phyloP scores from a whole-genome alignment of 2,888 invertebrate genomes.

The Odontomyia ornata region DNA sequence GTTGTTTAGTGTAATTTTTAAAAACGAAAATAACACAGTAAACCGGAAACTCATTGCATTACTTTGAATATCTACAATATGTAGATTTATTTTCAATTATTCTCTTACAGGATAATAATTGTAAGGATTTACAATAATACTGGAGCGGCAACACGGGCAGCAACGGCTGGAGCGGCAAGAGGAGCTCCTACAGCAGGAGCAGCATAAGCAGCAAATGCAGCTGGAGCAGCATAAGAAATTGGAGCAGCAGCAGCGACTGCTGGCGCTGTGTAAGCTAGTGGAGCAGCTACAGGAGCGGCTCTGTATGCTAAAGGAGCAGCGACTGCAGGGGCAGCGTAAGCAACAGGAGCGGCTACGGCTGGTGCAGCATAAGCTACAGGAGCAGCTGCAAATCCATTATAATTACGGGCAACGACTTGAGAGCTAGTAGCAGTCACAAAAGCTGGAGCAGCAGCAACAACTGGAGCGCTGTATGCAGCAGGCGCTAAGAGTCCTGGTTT shows the following conservation, averaged over 20 bases:
- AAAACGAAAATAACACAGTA: too few relatives aligned
- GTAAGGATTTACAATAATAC: constrained; percentile 17
- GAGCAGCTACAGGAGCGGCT: constrained; percentile 47
- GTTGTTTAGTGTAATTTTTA: too few relatives aligned
- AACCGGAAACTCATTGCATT: too few relatives aligned
- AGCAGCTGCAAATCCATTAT: constrained; percentile 30
- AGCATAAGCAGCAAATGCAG: constrained; percentile 46
- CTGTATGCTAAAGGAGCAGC: constrained; percentile 39
- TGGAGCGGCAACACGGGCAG: constrained; percentile 49
- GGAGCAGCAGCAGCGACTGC: constrained; percentile 53
- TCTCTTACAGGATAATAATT: too few relatives aligned
- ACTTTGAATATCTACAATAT: too few relatives aligned
- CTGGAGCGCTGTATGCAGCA: constrained; percentile 46
- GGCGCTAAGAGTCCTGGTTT: constrained; percentile 47
- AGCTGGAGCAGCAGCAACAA: constrained; percentile 47
- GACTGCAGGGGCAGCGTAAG: constrained; percentile 3
- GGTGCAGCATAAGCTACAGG: constrained; percentile 47
- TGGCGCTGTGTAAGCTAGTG: constrained; percentile 46
- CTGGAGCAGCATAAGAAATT: constrained; percentile 49
- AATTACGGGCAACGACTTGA: constrained; percentile 38
- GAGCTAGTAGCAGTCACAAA: constrained; percentile 36
- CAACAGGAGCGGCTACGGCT: too few relatives aligned
- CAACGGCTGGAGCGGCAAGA: constrained; percentile 53
- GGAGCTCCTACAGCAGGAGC: constrained; percentile 54
- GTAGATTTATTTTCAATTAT: too few relatives aligned